Percentiles rank a stretch among this genome's conserved stretches.
Conservation (phyloP, 2,113 vertebrate genomes). For the Turdus rufiventris region DNA sequence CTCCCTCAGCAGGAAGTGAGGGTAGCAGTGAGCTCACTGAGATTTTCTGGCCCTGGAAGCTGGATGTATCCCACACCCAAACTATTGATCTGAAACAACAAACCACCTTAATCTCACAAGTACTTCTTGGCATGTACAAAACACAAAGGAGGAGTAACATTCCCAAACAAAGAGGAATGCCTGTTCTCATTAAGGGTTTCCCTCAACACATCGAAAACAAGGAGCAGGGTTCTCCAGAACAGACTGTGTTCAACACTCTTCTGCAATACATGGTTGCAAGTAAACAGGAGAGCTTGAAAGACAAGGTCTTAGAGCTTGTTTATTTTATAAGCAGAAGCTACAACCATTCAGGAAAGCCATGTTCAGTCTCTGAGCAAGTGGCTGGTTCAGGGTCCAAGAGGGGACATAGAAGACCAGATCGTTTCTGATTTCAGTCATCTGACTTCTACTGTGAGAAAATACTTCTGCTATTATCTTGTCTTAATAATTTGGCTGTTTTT, state of each 20-base stretch:
- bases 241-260: background rate
- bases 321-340: background rate
- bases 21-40: background rate
- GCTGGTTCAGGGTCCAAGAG: background rate
- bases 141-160: background rate
- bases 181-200: slow-evolving; percentile 20
- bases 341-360: background rate
- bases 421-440: background rate
- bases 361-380: background rate
- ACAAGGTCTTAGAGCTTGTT: background rate
- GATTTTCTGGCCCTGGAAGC: background rate
- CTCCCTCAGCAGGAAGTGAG: background rate
- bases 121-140: slow-evolving; percentile 1
- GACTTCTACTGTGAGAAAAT: background rate
- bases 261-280: background rate
- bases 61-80: background rate
- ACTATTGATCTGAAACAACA: background rate
- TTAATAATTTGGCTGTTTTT: background rate
- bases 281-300: background rate
- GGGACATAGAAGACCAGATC: background rate
- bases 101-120: background rate
- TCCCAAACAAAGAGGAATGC: background rate
- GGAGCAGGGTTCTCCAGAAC: background rate
- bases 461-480: background rate
- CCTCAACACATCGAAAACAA: background rate